phyloP scores from a whole-genome alignment of 2,797 vertebrate genomes.

The Somateria mollissima region DNA sequence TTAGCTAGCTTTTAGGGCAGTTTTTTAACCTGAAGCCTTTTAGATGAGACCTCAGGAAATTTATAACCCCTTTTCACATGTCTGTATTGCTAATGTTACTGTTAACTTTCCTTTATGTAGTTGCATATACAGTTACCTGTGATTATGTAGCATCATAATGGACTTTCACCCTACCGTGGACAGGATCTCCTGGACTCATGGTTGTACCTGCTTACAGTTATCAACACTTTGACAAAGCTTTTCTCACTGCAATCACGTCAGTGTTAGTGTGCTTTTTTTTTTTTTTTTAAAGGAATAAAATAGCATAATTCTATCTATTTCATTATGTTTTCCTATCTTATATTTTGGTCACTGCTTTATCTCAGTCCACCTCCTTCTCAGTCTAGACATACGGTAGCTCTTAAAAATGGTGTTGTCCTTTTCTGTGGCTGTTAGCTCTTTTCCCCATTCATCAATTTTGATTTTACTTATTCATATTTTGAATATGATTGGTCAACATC shows the following conservation, averaged over 20 bases:
- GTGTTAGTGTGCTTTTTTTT: not conserved
- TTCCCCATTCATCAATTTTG: not conserved
- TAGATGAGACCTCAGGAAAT: not conserved
- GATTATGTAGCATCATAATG: not conserved
- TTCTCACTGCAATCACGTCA: not conserved
- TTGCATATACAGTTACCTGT: not conserved
- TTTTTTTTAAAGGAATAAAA: not conserved
- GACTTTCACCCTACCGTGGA: not conserved
- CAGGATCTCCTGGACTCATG: not conserved
- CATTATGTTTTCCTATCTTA: not conserved
- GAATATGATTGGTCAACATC: not conserved
- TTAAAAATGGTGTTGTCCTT: not conserved
- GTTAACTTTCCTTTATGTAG: not conserved
- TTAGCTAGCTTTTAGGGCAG: not conserved
- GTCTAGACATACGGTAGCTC: not conserved
- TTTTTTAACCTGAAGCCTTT: not conserved
- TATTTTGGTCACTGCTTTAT: not conserved
- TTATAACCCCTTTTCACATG: not conserved
- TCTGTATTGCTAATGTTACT: not conserved
- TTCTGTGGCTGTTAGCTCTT: not conserved
- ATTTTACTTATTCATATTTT: not conserved
- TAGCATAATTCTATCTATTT: not conserved
- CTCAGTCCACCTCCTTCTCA: not conserved
- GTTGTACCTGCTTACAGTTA: not conserved
- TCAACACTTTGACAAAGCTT: not conserved